Evolutionary conservation across 2,888 invertebrate genomes (phyloP).

Genomic region (Amblyteles armatorius): DNA sequence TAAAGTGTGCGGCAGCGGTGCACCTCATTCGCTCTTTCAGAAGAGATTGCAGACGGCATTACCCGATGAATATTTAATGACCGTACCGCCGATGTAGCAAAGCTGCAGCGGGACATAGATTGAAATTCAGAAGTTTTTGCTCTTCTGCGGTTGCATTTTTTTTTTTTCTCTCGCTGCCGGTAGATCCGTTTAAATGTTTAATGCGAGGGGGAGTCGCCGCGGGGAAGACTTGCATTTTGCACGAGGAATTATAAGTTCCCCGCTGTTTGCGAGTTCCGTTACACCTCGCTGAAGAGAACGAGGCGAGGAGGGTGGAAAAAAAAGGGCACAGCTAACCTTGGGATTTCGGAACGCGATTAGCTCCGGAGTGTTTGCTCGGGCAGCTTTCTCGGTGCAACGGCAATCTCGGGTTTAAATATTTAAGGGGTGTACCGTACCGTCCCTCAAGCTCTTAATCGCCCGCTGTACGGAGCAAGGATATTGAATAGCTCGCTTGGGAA

Average conservation of each 20-base stretch:
- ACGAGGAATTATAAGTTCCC: slow-evolving; percentile 40
- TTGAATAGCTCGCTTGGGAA: slow-evolving; percentile 19
- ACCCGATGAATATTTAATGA: slow-evolving; percentile 5
- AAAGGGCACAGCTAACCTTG: slow-evolving; percentile 24
- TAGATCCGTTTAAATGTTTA: slow-evolving; percentile 33
- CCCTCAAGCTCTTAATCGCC: slow-evolving; percentile 18
- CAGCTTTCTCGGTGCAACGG: slow-evolving; percentile 33
- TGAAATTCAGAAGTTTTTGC: slow-evolving; percentile 3
- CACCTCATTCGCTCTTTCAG: not conserved
- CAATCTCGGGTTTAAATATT: slow-evolving; percentile 55
- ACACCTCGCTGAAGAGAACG: slow-evolving; percentile 6
- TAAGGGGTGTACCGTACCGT: slow-evolving; percentile 26
- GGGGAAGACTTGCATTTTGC: slow-evolving; percentile 36
- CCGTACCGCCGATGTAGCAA: not conserved
- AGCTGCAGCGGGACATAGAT: not conserved
- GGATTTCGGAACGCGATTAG: slow-evolving; percentile 39
- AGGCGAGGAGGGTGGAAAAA: slow-evolving; percentile 13
- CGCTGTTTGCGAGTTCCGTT: slow-evolving; percentile 22
- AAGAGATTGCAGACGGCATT: slow-evolving; percentile 16
- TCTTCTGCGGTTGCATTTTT: not conserved
- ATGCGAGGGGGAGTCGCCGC: slow-evolving; percentile 21
- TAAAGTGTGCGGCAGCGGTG: not conserved
- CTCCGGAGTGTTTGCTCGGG: slow-evolving; percentile 22
- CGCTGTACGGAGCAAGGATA: slow-evolving; percentile 11
- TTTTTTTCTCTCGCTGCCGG: not conserved